phyloP scores from a whole-genome alignment of 2,888 invertebrate species.

The Leptura quadrifasciata region DNA sequence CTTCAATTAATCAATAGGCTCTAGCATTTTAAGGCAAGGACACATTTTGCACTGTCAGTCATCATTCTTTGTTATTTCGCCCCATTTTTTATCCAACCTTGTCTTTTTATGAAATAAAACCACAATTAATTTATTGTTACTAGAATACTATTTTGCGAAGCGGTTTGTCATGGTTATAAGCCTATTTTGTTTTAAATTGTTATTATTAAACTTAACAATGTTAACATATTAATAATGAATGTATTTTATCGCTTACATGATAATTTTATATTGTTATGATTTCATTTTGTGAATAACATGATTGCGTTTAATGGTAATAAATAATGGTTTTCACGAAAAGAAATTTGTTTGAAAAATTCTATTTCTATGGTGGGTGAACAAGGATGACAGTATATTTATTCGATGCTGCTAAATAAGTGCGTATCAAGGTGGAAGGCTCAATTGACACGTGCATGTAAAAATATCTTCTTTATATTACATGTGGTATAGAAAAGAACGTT shows the following conservation, averaged over 20 bases:
- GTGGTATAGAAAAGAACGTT: too few species aligned
- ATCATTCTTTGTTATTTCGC: neutral
- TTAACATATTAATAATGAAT: neutral
- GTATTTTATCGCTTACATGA: neutral
- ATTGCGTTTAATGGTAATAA: neutral
- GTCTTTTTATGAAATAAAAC: conserved; percentile 7
- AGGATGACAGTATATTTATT: neutral
- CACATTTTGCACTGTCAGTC: neutral
- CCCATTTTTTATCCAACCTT: conserved; percentile 8
- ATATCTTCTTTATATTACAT: too few species aligned
- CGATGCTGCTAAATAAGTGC: neutral
- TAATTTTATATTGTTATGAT: conserved; percentile 13
- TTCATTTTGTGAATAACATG: neutral
- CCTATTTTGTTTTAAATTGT: neutral
- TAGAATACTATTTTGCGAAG: neutral
- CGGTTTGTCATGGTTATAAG: neutral
- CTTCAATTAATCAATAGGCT: neutral
- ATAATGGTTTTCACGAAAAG: neutral
- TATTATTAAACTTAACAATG: conserved; percentile 12
- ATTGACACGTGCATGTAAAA: too few species aligned
- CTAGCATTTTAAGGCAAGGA: neutral
- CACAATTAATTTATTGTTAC: neutral
- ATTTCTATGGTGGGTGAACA: neutral
- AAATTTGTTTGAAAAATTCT: neutral
- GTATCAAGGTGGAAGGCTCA: neutral